Base-by-base conservation (phyloP, 2,888 invertebrate genomes). In the Nemotelus nigrinus region DNA sequence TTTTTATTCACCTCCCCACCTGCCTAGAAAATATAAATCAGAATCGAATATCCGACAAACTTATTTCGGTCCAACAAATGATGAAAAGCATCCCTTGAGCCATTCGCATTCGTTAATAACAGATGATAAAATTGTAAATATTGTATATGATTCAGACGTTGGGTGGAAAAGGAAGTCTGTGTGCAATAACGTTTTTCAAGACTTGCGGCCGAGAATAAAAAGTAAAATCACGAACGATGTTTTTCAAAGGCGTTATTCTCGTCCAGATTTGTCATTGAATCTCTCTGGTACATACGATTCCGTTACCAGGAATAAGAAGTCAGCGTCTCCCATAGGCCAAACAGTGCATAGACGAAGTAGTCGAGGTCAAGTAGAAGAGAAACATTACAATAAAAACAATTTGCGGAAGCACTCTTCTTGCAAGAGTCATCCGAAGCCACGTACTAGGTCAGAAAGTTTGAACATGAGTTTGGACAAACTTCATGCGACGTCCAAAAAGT, bases 121-220 rank as follows among this genome's bases (percentile, higher is more conserved):
- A 7, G 87, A 88, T 71, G 87, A 87, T 80, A 86, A 87, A 81
- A 86, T 87, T 65, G 86, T 87, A 44, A 87, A 87, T 77, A 87
- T 88, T 60, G 87, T 86, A 58, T 88, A 88, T 58, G 88, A 88
- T 82, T 87, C 88, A 3, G 88, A 88, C 81, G 87, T 86, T 44
- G 88, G 88, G 2, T 88, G 88, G 88, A 85, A 86, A 2, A 83
- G 87, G 8, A 86, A 86, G 53, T 79, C 79, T 48, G 80, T 79
- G n/a, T 64, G 71, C 10, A 79, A 70, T 6, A 78, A 75, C 10
- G 67, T 80, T 58, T 78, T 77, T 44, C 64, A 68, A 75, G 77
- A 71, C 39, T 63, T 72, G 6, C 76, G 74, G 65, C 39, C 63
- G 10, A 64, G 41, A 45, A 7, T 41, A 45, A 76, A 68, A 48